These are phyloP conservation scores for Onychomys leucogaster DNA, from an alignment of 2,797 vertebrate species.

Conservation along the genomic window DNA sequence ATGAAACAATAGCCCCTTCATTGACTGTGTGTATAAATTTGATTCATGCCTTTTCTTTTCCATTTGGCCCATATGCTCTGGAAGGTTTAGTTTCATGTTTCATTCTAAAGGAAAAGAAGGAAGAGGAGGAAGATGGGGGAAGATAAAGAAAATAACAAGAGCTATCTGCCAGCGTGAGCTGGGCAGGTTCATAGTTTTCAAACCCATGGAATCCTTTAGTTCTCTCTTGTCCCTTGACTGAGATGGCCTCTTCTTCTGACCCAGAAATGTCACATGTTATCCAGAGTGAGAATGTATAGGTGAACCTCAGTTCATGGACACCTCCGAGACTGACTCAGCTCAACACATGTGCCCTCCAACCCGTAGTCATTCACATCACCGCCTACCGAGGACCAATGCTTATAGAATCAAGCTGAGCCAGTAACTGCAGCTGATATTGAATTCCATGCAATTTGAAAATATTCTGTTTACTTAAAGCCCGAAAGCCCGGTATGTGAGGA, in stretches of 20 bases:
- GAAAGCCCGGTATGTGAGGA: conserved; percentile 56
- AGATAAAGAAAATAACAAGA: neutral
- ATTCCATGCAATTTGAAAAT: conserved; percentile 71
- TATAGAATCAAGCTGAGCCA: conserved; percentile 41
- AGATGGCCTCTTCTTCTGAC: conserved; percentile 11
- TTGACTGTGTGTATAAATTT: neutral
- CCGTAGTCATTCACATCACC: neutral
- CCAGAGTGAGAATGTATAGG: neutral
- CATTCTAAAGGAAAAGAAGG: neutral
- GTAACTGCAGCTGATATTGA: conserved; percentile 48
- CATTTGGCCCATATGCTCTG: neutral
- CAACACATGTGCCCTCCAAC: neutral
- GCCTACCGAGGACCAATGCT: conserved; percentile 4
- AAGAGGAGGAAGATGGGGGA: neutral
- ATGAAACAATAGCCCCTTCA: neutral
- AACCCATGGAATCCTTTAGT: neutral
- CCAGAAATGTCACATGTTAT: conserved; percentile 27
- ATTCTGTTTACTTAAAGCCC: conserved; percentile 72
- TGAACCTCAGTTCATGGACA: neutral
- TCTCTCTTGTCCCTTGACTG: neutral
- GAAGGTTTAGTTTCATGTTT: neutral
- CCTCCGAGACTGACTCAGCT: neutral
- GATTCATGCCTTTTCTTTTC: neutral
- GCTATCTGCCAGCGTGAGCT: neutral
- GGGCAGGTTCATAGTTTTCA: neutral